Evolutionary conservation across 2,888 invertebrate species (phyloP).

Genomic region (Drosophila borealis): DNA sequence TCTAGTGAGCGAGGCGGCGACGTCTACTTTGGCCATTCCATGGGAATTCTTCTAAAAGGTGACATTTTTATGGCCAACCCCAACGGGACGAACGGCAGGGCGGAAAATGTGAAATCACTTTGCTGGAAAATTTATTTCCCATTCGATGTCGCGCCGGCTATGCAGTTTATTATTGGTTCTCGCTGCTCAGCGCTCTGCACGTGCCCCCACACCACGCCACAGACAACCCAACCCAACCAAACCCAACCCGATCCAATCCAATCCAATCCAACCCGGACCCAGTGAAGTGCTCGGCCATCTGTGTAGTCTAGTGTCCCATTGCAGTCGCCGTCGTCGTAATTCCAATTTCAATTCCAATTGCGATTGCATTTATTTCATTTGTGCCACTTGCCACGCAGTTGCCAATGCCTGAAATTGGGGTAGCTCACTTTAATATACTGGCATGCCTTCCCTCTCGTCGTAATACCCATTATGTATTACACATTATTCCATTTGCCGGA

Average conservation of each 20-base stretch:
- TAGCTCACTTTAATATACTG: constrained; percentile 23
- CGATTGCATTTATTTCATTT: constrained; percentile 64
- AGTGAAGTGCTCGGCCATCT: constrained; percentile 14
- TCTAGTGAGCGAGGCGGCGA: constrained; percentile 34
- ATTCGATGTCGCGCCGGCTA: constrained; percentile 40
- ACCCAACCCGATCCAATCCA: too few relatives aligned
- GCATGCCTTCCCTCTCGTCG: not conserved
- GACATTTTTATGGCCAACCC: constrained; percentile 51
- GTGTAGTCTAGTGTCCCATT: constrained; percentile 19
- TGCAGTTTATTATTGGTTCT: constrained; percentile 72
- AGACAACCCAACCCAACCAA: not conserved
- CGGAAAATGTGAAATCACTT: constrained; percentile 49
- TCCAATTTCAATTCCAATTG: constrained; percentile 49
- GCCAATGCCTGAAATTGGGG: constrained; percentile 12
- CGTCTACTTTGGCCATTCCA: constrained; percentile 32
- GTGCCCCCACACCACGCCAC: constrained; percentile 26
- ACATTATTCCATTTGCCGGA: constrained; percentile 7
- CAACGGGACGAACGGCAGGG: constrained; percentile 30
- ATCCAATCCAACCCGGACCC: not conserved
- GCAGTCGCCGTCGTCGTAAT: constrained; percentile 11
- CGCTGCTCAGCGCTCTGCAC: constrained; percentile 21
- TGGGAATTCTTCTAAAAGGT: constrained; percentile 36
- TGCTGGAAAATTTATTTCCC: constrained; percentile 61
- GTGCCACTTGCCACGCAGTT: constrained; percentile 40
- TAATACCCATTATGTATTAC: constrained; percentile 15